phyloP scores from a whole-genome alignment of 1,140 invertebrate species.

The Latrodectus geometricus region DNA sequence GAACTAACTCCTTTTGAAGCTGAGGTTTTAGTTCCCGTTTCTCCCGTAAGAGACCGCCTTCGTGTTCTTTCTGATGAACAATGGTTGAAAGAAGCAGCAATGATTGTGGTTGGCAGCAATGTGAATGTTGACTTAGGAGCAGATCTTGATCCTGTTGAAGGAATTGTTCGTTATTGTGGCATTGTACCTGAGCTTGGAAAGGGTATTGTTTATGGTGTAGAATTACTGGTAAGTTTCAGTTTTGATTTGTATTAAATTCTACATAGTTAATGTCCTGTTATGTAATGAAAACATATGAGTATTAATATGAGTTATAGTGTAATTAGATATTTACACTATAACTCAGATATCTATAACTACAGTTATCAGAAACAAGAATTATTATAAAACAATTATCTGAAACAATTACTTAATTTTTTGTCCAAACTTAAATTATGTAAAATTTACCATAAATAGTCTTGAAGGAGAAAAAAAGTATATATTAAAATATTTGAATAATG shows the following conservation, averaged over 20 bases:
- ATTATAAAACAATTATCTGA: too few species aligned
- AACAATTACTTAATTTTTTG: too few species aligned
- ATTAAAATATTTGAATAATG: too few species aligned
- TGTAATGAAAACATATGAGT: too few species aligned
- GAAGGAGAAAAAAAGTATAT: too few species aligned
- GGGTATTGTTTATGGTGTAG: constrained; percentile 61
- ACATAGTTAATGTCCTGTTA: background rate
- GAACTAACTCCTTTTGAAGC: constrained; percentile 60
- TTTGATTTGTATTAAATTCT: background rate
- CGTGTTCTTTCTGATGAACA: constrained; percentile 37
- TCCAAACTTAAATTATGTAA: too few species aligned
- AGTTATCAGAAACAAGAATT: too few species aligned
- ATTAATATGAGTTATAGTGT: too few species aligned
- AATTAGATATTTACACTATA: too few species aligned
- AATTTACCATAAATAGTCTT: too few species aligned
- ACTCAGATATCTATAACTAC: too few species aligned
- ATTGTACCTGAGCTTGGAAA: constrained; percentile 59
- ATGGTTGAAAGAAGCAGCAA: constrained; percentile 52
- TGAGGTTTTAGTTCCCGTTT: constrained; percentile 56
- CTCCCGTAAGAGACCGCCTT: constrained; percentile 51
- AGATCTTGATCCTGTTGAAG: constrained; percentile 56
- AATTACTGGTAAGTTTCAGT: constrained; percentile 53
- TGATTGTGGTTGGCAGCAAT: constrained; percentile 57
- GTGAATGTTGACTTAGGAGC: constrained; percentile 60
- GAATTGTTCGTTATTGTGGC: constrained; percentile 56